Evolutionary conservation across 2,113 vertebrate genomes (phyloP), one percentile per base, ranked within the genome.

Genomic region (Leuciscus idus): DNA sequence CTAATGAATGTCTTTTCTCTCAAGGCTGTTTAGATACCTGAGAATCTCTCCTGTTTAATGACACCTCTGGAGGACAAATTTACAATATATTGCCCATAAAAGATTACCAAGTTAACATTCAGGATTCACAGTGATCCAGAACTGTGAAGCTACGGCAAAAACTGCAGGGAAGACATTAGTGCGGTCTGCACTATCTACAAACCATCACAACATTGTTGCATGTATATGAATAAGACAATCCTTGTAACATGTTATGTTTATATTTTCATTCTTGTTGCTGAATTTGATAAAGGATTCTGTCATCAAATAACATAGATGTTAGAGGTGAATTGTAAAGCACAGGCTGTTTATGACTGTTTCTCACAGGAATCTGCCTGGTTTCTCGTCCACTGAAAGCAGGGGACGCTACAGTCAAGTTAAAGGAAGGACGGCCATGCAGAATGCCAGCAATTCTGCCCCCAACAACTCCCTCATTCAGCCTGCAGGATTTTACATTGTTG

Each of bases 401-500:
- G 33, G 33, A 46, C 57, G 2, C 78, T 5, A 23, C 81, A 26
- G 28, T 17, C 3, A 84, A 61, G 33, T 8, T 23, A 78, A 66
- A 33, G 36, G 48, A 19, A 68, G 13, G 61, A 77, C 21, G 15
- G 46, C 66, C 28, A 94, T 94, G 93, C 78, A 73, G 81, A 83
- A 64, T 19, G n/a, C 80, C 17, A 74, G 23, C 43, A 26, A 48
- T 15, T 15, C 61, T 28, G 11, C n/a, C 12, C 61, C 23, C 23
- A 94, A 93, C 33, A 26, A 68, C 64, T 90, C 92, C 2, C 87
- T 94, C 33, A 86, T 94, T 89, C 91, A 90, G 73, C 94, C 93
- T 77, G 88, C 88, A 23, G 94, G 94, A 12, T 94, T 94, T 89
- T 93, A 92, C 43, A 90, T 95, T 36, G 50, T 91, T 0, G 93